Base-by-base conservation (phyloP, 2,113 vertebrate species). In the Colius striatus region DNA sequence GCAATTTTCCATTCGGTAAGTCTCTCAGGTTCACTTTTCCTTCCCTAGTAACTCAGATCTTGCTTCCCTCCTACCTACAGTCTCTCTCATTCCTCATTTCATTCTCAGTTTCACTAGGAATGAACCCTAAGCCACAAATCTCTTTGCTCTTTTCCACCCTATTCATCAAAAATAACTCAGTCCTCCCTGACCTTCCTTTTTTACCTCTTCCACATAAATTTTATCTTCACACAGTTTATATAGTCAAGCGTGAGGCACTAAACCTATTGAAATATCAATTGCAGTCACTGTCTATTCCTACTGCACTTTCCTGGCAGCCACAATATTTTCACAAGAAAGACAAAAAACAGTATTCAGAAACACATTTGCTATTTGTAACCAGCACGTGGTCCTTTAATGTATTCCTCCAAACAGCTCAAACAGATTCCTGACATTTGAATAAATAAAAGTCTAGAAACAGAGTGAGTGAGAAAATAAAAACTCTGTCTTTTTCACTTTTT, bases 311-410 rank as follows among this genome's bases (percentile, higher is more conserved):
- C 47, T 84, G 70, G 55, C 30, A 93, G 65, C 25, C 21, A 54
- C 57, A 71, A 15, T 72, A 87, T 84, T 79, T 92, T 71, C 63
- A 87, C 21, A 73, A 72, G 66, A 75, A 26, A 83, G 62, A 89
- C 43, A 86, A 63, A 90, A 92, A 76, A 8, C 16, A 82, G 29
- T 51, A 76, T 86, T 89, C 50, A 80, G 70, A 92, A 94, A 94
- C 41, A 77, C 16, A 84, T 81, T 89, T 81, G 8, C 36, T 78
- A 54, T 84, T 91, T 91, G 73, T 63, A 93, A 87, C 26, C 21
- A 95, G 61, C 77, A 73, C 32, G 66, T 32, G 18, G 23, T 74
- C 57, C 70, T 34, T 84, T 81, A 80, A 87, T 70, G 29, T 62
- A 53, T 63, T 74, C 47, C 73, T 83, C 34, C 18, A 80, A 89